phyloP scores from a whole-genome alignment of 2,797 vertebrate genomes.

The Delichon dasypus region DNA sequence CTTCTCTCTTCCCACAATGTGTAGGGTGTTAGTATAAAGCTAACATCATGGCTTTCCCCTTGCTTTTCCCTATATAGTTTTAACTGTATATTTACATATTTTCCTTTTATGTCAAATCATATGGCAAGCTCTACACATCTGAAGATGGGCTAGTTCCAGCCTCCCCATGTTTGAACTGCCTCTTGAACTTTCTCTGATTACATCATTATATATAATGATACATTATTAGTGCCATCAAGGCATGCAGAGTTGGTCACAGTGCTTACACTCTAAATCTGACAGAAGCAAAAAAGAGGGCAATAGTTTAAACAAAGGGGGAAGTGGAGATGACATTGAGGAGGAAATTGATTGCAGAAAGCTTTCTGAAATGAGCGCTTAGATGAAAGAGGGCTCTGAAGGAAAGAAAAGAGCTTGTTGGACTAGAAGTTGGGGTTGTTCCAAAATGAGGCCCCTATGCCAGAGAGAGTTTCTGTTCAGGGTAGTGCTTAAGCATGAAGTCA shows the following conservation, averaged over 20 bases:
- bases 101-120: not conserved
- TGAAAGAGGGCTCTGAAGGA: constrained; percentile 30
- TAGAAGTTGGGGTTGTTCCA: constrained; percentile 9
- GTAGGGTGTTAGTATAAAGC: not conserved
- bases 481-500: not conserved
- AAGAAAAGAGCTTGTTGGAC: not conserved
- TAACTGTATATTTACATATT: constrained; percentile 30
- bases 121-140: not conserved
- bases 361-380: constrained; percentile 29
- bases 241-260: constrained; percentile 34
- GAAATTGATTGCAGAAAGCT: constrained; percentile 60
- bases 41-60: not conserved
- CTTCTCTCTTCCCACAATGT: not conserved
- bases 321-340: constrained; percentile 44
- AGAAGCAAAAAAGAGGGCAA: constrained; percentile 44
- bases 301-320: constrained; percentile 58
- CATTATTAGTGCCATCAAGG: constrained; percentile 56
- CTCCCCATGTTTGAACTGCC: constrained; percentile 32
- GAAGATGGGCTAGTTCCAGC: constrained; percentile 25
- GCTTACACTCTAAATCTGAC: constrained; percentile 35
- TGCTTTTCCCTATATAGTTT: not conserved
- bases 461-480: not conserved
- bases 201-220: constrained; percentile 54
- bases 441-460: constrained; percentile 2
- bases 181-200: constrained; percentile 63